Evolutionary conservation across 1,140 invertebrate genomes (phyloP), one percentile per base, ranked within the genome.

Genomic region (Lithobius niger): DNA sequence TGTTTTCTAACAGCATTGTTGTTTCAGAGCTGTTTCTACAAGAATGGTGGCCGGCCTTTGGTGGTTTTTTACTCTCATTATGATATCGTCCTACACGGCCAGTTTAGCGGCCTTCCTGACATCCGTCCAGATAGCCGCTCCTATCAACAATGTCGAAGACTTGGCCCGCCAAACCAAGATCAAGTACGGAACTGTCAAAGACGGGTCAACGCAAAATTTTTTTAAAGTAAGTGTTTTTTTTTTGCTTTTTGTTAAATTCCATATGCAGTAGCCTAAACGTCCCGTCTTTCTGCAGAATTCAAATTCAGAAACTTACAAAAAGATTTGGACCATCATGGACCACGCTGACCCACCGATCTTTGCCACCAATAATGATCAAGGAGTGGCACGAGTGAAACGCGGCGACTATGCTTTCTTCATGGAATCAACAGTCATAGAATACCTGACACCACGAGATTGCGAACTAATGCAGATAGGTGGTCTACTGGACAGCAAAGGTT

Each of bases 61-160:
- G 95, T 99, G 95, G 94, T 98, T 99, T 73, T 99, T 99, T 71
- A 97, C 94, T 0, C 77, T 99, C 19, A 97, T 99, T 65, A 79
- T 99, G 55, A 94, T 98, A 57, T 97, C 93, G 36, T 97, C 93
- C 16, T 98, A 98, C 71, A 98, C 95, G 19, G 94, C 95, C 43
- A 99, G 98, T 72, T 76, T 98, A 55, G 93, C 94, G 1, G 94
- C 95, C 15, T 98, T 97, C 73, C 79, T 94, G 42, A 96, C 91
- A 0, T 85, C 95, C 15, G 91, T 95, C 69, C 75, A 91, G 49
- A 94, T 97, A 83, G 82, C 92, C 0, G 83, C 89, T 6, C 89
- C 91, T 1, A 93, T 97, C 57, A 93, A 95, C 68, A 90, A 88
- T 3, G 83, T 89, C 0, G 90, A 97, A 68, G 93, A 96, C 72